phyloP scores from a whole-genome alignment of 53 echinoderm and acorn worm species.

The Temnopleurus reevesii region DNA sequence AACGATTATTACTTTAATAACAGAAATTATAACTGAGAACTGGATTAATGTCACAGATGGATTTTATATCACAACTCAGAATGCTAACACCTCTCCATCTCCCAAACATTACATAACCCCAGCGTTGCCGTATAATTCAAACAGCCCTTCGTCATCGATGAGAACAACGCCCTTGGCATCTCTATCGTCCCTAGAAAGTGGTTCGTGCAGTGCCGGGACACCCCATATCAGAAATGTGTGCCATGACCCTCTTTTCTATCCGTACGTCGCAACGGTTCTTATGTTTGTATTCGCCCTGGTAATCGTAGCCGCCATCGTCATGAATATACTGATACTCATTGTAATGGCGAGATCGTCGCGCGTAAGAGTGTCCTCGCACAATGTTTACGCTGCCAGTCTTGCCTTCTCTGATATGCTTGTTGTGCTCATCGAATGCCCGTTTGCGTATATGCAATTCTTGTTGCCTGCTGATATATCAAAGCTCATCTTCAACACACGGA shows the following conservation, averaged over 20 bases:
- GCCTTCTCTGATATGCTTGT: constrained; percentile 85
- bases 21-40: constrained; percentile 7
- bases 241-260: constrained; percentile 24
- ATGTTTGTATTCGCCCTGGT: constrained; percentile 32
- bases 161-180: background rate
- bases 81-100: too few relatives aligned
- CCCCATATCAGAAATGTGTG: constrained; percentile 31
- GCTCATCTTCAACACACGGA: constrained; percentile 49
- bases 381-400: constrained; percentile 80
- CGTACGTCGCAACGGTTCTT: background rate
- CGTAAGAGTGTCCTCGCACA: constrained; percentile 59
- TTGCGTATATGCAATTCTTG: constrained; percentile 73
- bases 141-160: background rate
- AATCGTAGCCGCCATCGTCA: constrained; percentile 43
- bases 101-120: background rate
- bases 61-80: background rate
- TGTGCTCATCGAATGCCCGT: constrained; percentile 73
- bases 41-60: constrained; percentile 3
- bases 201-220: constrained; percentile 14
- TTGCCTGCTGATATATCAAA: constrained; percentile 55
- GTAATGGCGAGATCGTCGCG: constrained; percentile 37
- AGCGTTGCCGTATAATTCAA: background rate
- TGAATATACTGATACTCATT: constrained; percentile 36
- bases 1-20: background rate
- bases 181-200: background rate